Evolutionary conservation across 35 echinoderm and acorn worm species (phyloP).

Genomic region (Heliocidaris tuberculata): DNA sequence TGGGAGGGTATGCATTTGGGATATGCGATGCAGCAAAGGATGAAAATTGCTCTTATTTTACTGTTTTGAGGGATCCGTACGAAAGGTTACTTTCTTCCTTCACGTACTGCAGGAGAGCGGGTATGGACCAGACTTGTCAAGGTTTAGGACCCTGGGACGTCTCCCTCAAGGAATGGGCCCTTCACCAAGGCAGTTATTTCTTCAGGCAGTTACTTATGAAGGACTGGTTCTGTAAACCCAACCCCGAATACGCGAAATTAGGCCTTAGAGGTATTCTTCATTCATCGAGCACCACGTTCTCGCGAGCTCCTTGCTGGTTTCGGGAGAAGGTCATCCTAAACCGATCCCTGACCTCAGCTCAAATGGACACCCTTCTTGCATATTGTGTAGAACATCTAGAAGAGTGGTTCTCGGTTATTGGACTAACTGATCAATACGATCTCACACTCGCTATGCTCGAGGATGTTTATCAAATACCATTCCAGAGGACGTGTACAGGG

Average conservation of each 20-base stretch:
- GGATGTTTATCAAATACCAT: constrained; percentile 68
- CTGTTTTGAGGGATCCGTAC: constrained; percentile 71
- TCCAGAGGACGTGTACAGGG: constrained; percentile 54
- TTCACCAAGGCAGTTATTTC: constrained; percentile 75
- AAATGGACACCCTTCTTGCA: constrained; percentile 43
- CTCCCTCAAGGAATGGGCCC: constrained; percentile 64
- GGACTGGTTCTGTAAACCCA: constrained; percentile 42
- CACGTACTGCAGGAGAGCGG: constrained; percentile 63
- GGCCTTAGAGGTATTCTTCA: constrained; percentile 24
- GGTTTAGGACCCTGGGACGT: constrained; percentile 44
- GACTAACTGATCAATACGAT: constrained; percentile 74
- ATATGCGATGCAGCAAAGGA: constrained; percentile 66
- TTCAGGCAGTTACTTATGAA: constrained; percentile 68
- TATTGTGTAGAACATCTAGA: constrained; percentile 67
- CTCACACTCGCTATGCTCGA: constrained; percentile 65
- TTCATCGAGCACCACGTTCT: not conserved
- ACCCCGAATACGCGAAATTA: not conserved
- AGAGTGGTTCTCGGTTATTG: constrained; percentile 72
- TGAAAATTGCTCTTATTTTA: constrained; percentile 65
- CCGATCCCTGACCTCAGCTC: constrained; percentile 35
- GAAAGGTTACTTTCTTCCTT: constrained; percentile 60
- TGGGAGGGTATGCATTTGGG: constrained; percentile 93
- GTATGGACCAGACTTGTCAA: constrained; percentile 53
- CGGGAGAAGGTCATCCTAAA: constrained; percentile 76
- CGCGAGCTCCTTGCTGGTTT: constrained; percentile 66